Conservation (phyloP, 2,113 vertebrate species). For the Istiophorus platypterus region DNA sequence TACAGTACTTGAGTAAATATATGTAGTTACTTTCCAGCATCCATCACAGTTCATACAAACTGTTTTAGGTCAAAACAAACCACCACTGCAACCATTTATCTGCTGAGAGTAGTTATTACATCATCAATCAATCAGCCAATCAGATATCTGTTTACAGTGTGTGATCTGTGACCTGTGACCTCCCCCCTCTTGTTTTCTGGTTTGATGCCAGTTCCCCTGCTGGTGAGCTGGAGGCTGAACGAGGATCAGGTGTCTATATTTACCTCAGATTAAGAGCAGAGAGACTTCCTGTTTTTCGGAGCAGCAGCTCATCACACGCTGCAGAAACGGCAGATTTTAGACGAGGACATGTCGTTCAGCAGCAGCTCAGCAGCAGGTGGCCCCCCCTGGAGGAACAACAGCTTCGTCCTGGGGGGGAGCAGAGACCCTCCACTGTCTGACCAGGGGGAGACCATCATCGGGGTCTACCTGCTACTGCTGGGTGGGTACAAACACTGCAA, state of each 20-base stretch:
- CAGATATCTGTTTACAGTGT: not conserved
- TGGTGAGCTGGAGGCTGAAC: slow-evolving; percentile 18
- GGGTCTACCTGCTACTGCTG: slow-evolving; percentile 74
- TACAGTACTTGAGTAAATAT: not conserved
- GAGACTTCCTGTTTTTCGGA: not conserved
- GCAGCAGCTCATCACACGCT: not conserved
- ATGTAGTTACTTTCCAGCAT: too few species aligned
- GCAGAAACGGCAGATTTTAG: not conserved
- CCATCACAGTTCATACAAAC: too few species aligned
- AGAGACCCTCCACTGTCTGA: slow-evolving; percentile 69
- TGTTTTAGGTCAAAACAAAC: too few species aligned
- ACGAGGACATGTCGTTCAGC: slow-evolving; percentile 17
- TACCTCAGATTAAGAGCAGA: slow-evolving; percentile 49
- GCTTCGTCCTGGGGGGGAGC: slow-evolving; percentile 41
- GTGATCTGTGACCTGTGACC: slow-evolving; percentile 13
- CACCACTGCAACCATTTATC: not conserved
- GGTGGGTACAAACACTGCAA: slow-evolving; percentile 32
- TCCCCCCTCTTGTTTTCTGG: not conserved
- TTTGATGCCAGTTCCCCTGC: not conserved
- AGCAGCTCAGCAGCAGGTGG: not conserved
- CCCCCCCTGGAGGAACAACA: slow-evolving; percentile 70
- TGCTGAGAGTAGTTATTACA: not conserved
- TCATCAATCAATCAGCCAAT: slow-evolving; percentile 21
- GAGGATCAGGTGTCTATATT: slow-evolving; percentile 62
- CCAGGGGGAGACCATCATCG: slow-evolving; percentile 77